Conservation (phyloP, 2,113 vertebrate genomes). For the Sorex araneus region DNA sequence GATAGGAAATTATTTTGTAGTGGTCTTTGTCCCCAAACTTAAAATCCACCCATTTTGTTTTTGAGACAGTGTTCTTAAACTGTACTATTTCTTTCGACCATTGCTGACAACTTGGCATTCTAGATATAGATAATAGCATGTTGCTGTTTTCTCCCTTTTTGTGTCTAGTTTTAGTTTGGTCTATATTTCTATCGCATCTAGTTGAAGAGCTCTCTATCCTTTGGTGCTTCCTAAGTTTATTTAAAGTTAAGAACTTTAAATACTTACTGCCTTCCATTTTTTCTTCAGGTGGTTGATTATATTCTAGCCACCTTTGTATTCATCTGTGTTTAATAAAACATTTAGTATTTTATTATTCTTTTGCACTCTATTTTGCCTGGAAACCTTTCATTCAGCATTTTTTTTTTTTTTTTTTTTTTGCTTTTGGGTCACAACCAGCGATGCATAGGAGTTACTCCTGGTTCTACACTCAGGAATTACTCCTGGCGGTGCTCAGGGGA, state of each 20-base stretch:
- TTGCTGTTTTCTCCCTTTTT: constrained; percentile 14
- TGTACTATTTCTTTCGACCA: background rate
- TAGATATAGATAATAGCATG: background rate
- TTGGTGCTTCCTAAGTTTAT: too few species aligned
- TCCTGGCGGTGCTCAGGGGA: too few species aligned
- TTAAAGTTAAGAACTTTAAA: too few species aligned
- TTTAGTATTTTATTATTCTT: too few species aligned
- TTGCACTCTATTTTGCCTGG: background rate
- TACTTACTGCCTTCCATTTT: background rate
- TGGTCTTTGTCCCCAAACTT: too few species aligned
- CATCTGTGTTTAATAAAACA: background rate
- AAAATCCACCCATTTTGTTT: background rate
- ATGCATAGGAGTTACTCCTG: too few species aligned
- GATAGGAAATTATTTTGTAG: too few species aligned
- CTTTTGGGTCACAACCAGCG: too few species aligned
- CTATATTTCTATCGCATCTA: background rate
- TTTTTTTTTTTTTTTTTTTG: too few species aligned
- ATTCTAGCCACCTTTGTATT: background rate
- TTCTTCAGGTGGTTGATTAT: background rate
- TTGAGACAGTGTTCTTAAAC: constrained; percentile 5
- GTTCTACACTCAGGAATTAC: too few species aligned
- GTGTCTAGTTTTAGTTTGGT: background rate
- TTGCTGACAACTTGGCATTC: background rate
- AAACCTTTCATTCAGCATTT: constrained; percentile 13
- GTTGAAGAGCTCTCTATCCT: too few species aligned